Conservation (phyloP, 2,797 vertebrate genomes). For the Myotis vivesi region DNA sequence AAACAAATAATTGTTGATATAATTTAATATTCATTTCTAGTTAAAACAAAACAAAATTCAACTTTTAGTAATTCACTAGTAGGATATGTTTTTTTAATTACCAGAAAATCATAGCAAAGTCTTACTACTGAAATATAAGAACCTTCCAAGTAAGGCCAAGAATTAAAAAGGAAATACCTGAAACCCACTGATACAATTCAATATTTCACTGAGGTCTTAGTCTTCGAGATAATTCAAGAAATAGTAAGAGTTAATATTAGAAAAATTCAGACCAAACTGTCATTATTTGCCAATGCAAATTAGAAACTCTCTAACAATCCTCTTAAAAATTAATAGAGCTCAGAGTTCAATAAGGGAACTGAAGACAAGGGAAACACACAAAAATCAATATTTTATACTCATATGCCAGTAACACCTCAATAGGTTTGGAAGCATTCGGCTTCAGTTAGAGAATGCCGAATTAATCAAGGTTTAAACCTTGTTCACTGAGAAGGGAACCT, state of each 20-base stretch:
- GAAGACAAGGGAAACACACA: conserved; percentile 6
- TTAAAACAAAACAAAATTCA: not conserved
- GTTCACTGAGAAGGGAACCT: not conserved
- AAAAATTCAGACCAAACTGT: not conserved
- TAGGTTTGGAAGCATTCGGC: not conserved
- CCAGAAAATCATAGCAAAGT: not conserved
- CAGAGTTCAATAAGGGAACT: not conserved
- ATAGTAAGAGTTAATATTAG: not conserved
- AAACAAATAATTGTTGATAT: not conserved
- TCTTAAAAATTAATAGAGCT: conserved; percentile 27
- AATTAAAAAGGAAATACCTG: conserved; percentile 16
- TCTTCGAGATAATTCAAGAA: conserved; percentile 22
- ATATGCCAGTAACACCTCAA: not conserved
- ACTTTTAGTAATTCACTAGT: conserved; percentile 16
- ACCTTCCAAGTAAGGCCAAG: not conserved
- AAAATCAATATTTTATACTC: not conserved
- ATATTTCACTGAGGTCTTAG: not conserved
- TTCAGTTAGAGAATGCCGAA: not conserved
- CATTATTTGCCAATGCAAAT: conserved; percentile 37
- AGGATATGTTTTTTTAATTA: not conserved
- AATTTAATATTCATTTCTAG: not conserved
- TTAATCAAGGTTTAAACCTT: not conserved
- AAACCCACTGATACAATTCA: not conserved
- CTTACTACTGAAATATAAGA: not conserved
- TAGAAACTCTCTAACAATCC: conserved; percentile 26